Conservation (phyloP, 2,113 vertebrate genomes). For the Dryoscopus gambensis region DNA sequence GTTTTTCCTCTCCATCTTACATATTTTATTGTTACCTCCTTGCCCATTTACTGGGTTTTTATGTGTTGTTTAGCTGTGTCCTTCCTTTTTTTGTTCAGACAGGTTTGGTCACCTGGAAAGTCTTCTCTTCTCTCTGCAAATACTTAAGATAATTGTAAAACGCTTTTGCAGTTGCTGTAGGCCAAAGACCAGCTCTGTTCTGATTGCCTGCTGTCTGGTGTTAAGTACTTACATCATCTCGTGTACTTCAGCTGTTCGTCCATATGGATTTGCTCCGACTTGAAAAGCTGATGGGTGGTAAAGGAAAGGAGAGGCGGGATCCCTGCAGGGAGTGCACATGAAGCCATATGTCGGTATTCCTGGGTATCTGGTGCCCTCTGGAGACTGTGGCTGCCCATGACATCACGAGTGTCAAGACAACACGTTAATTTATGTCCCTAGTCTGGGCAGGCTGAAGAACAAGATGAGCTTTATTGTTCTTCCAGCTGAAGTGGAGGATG, state of each 20-base stretch:
- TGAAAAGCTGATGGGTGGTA: neutral
- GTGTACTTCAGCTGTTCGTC: neutral
- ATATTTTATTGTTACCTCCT: neutral
- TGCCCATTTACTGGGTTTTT: neutral
- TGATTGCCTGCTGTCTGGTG: neutral
- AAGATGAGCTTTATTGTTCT: neutral
- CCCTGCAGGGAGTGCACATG: neutral
- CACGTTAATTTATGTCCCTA: rapidly evolving
- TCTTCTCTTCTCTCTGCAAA: neutral
- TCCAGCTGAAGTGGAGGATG: neutral
- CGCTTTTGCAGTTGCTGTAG: neutral
- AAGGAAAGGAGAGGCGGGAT: neutral
- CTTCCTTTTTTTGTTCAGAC: neutral
- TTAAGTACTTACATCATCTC: neutral
- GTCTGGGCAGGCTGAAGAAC: neutral
- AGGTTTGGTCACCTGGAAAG: neutral
- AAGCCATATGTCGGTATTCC: neutral
- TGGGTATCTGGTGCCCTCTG: conserved; percentile 44
- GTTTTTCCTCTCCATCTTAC: neutral
- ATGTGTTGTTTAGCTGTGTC: neutral
- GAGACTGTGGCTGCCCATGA: neutral
- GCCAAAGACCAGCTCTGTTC: neutral
- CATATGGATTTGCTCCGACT: conserved; percentile 6
- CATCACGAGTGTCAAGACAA: neutral
- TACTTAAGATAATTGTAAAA: neutral